Base-by-base conservation (phyloP, 30 jellyfish, hydroid and myxozoan species). In the Calvadosia cruxmelitensis region DNA sequence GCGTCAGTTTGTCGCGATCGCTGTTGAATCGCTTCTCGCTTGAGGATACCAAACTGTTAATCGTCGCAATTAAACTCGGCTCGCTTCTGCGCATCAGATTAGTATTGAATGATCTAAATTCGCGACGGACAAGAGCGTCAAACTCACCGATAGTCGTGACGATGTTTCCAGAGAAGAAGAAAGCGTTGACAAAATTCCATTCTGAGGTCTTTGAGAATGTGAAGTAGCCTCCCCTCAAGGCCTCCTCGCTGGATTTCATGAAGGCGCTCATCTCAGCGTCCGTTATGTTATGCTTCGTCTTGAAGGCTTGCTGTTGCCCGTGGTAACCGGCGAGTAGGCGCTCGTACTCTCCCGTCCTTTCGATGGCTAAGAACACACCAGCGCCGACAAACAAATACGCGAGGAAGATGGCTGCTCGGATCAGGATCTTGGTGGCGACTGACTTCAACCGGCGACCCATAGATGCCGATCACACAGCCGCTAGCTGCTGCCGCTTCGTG, bases 101-200 rank as follows among this genome's bases (percentile, higher is more conserved):
- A 42, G 10, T 42, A 42, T 42, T 42, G 15, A 20, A 42, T 42
- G 10, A 42, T 10, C 10, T 42, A 5, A 20, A 42, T 42, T 42
- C 10, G 20, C 10, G 15, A 42, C 57, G 20, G 20, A 5, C 57
- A 20, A 20, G 15, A 42, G 10, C 20, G 20, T 20, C 57, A 1
- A 12, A 23, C 91, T 71, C 69, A 84, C 95, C 95, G 1, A 84
- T 84, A 1, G 95, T 84, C 27, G 95, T 84, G 34, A 84, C 88
- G 24, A 84, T 91, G 33, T 84, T 84, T 48, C 93, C 95, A 67
- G 83, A 84, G 65, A 84, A 84, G 88, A 84, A 78, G 69, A 84
- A 78, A 2, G 93, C 86, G 61, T 69, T 84, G 50, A 69, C 95
- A 42, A 84, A 77, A 42, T 70, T 76, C 95, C 95, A 84, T 73